Base-by-base conservation (phyloP, 2,888 invertebrate species). In the Thecocarcelia acutangulata region DNA sequence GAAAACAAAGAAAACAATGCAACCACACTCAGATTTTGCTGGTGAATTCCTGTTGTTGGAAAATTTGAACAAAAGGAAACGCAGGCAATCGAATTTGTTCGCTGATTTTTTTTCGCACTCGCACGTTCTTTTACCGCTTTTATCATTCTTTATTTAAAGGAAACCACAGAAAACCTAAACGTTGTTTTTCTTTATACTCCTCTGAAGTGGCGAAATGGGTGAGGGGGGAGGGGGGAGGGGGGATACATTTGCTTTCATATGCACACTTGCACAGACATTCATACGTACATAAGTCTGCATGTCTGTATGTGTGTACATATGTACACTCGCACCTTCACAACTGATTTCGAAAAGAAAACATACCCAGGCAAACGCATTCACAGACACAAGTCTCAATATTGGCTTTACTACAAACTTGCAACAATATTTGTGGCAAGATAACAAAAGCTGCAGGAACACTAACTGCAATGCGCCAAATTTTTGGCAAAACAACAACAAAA, bases 11-110 rank as follows among this genome's bases (percentile, higher is more conserved):
- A 2, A 73, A 63, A 17, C 17, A 44, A 52, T 44, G 44, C 37
- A 48, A 44, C 24, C 24, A 44, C 44, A 28, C 19, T 15, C 58
- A 50, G 52, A 72, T 72, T 58, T 75, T 1, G 56, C 44, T 46
- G 50, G 17, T 19, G 64, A 19, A 48, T 56, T 66, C 33, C n/a
- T 59, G 56, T 50, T 63, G 54, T 59, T 73, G 68, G 70, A 64
- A 50, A 64, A 52, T 76, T 73, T 61, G 64, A 59, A 80, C 80
- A 80, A 80, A 79, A 61, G 80, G 24, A 76, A 77, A 77, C 61
- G 59, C 72, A 68, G 72, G 76, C 76, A 73, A 81, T 81, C 77
- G 81, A 76, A 77, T 81, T 76, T 73, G 48, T 72, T 72, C 50
- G 5, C 52, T 50, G 33, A 33, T 33, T 66, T 40, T 11, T 19